These are phyloP conservation scores for Ephydatia muelleri DNA, from an alignment of 37 sponge, comb jelly and placozoan genomes.

Conservation along the genomic window DNA sequence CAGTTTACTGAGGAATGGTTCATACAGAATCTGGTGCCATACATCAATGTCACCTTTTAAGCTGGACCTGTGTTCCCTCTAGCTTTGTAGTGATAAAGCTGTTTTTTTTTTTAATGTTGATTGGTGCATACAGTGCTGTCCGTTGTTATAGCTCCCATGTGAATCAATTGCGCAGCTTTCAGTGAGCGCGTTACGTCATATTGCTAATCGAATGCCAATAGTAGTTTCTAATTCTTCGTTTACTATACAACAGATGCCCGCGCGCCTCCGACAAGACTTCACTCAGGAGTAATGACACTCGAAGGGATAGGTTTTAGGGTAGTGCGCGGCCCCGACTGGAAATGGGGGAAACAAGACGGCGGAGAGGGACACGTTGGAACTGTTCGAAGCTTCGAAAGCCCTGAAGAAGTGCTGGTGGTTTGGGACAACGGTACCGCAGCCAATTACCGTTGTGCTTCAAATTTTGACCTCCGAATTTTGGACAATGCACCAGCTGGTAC, in stretches of 20 bases:
- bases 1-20: conserved; percentile 86
- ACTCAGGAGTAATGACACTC: conserved; percentile 12
- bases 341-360: conserved; percentile 87
- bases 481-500: conserved; percentile 72
- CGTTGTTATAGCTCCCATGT: too few relatives aligned
- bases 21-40: conserved; percentile 78
- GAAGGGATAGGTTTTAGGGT: conserved; percentile 71
- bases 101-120: too few relatives aligned
- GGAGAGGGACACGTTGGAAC: conserved; percentile 85
- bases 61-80: background rate
- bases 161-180: too few relatives aligned
- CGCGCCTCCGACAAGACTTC: background rate
- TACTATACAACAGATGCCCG: background rate
- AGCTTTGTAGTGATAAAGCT: too few relatives aligned
- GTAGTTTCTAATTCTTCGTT: conserved; percentile 1
- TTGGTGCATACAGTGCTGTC: too few relatives aligned
- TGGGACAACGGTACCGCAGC: conserved; percentile 88
- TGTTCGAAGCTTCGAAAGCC: conserved; percentile 57
- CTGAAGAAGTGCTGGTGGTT: conserved; percentile 65
- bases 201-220: too few relatives aligned
- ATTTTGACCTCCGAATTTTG: conserved; percentile 74
- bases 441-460: conserved; percentile 68
- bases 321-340: conserved; percentile 88
- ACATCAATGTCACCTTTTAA: conserved; percentile 56
- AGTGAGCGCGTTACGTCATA: too few relatives aligned